Evolutionary conservation across 2,888 invertebrate genomes (phyloP), one percentile per base, ranked within the genome.

Genomic region (Drosophila suboccidentalis): DNA sequence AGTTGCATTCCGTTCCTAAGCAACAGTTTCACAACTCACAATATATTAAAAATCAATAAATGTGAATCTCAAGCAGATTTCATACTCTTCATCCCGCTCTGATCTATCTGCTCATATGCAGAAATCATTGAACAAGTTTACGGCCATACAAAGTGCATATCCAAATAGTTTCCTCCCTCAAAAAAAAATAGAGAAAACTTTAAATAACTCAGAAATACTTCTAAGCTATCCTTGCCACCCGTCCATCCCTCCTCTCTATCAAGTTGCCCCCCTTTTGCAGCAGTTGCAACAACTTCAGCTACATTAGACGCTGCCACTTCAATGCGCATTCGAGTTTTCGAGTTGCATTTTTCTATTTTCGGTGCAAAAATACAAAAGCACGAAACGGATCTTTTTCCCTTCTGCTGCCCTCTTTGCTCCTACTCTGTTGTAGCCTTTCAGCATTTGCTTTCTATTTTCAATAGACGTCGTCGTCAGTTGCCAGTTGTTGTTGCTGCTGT

Each of bases 331-430:
- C 76, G 63, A 79, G 58, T 81, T 65, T 68, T 67, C 53, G 38
- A 34, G 71, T 83, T 83, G 81, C 81, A 66, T 82, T 81, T 85
- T 79, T 78, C 77, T 77, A 77, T 83, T 85, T 85, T 86, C 61
- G 86, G 75, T 86, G 82, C 80, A 69, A 74, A 86, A 83, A 86
- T 86, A 86, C 84, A 86, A 86, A 84, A 80, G 83, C 85, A 85
- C 77, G 75, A 77, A 78, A 74, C 80, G 81, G 71, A 71, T 63
- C 61, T 77, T 43, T 41, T 59, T 59, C 49, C 11, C 34, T 22
- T 17, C 26, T 34, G 10, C 15, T 34, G 10, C 15, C 10, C 15
- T 0, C 34, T 38, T 8, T n/a, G 1, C n/a, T 2, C 17, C 32
- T n/a, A 11, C 9, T 26, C 26, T 15, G 13, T 34, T 6, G 17